Evolutionary conservation across 2,113 vertebrate species (phyloP).

Genomic region (Sitta europaea): DNA sequence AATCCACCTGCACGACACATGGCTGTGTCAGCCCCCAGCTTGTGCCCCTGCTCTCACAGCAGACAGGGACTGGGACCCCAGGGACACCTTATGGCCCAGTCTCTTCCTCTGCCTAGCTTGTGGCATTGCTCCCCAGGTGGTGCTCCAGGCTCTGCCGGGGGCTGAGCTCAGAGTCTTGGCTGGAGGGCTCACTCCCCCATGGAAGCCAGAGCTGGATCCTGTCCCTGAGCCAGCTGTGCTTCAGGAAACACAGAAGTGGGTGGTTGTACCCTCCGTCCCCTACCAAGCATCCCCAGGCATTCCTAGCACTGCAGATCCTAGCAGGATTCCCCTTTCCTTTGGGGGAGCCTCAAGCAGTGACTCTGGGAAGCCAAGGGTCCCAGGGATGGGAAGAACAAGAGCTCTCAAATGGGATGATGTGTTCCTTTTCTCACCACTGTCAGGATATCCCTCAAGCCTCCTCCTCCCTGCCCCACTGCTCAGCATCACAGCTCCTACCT

Average conservation of each 20-base stretch:
- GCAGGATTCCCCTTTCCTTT: background rate
- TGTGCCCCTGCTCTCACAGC: background rate
- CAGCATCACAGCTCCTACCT: constrained; percentile 71
- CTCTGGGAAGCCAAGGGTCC: background rate
- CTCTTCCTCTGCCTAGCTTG: background rate
- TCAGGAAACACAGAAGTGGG: background rate
- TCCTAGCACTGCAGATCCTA: background rate
- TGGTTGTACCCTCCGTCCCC: background rate
- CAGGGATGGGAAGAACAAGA: background rate
- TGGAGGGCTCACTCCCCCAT: background rate
- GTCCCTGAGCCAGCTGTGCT: background rate
- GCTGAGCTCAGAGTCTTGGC: rapidly evolving
- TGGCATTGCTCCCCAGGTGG: too few relatives aligned
- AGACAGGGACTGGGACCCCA: rapidly evolving
- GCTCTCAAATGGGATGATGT: background rate
- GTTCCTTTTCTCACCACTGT: background rate
- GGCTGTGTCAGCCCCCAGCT: rapidly evolving
- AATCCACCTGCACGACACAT: constrained; percentile 70
- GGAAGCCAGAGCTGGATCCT: background rate
- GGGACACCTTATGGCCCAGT: background rate
- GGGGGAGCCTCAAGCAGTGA: background rate
- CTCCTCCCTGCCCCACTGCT: background rate
- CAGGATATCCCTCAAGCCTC: background rate
- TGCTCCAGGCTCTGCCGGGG: background rate
- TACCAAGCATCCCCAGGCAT: background rate